phyloP scores from a whole-genome alignment of 1,140 invertebrate genomes.

The Aphaenogaster floridana region DNA sequence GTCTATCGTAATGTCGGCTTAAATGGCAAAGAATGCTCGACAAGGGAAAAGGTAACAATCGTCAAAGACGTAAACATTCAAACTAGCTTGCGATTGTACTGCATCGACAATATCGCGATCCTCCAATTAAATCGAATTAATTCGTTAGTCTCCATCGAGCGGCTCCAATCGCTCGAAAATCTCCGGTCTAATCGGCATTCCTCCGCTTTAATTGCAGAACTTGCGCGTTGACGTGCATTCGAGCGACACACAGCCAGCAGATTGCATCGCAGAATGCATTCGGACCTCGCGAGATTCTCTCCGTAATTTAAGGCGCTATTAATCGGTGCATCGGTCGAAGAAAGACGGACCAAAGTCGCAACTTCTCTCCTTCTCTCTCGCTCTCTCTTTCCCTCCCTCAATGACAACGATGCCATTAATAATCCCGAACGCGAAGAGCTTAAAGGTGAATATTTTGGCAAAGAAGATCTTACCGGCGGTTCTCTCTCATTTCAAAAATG shows the following conservation, averaged over 20 bases:
- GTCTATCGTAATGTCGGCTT: not conserved
- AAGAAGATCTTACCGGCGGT: not conserved
- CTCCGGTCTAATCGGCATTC: conserved; percentile 5
- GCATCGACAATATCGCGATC: conserved; percentile 32
- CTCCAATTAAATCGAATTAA: conserved; percentile 54
- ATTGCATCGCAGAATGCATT: conserved; percentile 34
- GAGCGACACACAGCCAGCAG: conserved; percentile 17
- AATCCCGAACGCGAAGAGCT: not conserved
- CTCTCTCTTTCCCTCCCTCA: not conserved
- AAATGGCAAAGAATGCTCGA: not conserved
- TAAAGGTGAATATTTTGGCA: conserved; percentile 45
- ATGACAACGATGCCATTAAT: conserved; percentile 38
- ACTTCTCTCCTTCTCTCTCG: not conserved
- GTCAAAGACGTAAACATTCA: not conserved
- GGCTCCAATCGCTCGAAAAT: conserved; percentile 30
- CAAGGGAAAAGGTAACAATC: not conserved
- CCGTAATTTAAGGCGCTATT: conserved; percentile 46
- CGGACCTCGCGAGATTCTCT: conserved; percentile 2
- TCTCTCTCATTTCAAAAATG: conserved; percentile 13
- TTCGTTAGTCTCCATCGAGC: conserved; percentile 16
- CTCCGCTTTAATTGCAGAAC: conserved; percentile 50
- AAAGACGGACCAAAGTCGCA: not conserved
- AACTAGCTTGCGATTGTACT: not conserved
- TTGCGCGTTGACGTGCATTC: conserved; percentile 19
- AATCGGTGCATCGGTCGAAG: not conserved